Evolutionary conservation across 2,113 vertebrate genomes (phyloP).

Genomic region (Semnornis frantzii): DNA sequence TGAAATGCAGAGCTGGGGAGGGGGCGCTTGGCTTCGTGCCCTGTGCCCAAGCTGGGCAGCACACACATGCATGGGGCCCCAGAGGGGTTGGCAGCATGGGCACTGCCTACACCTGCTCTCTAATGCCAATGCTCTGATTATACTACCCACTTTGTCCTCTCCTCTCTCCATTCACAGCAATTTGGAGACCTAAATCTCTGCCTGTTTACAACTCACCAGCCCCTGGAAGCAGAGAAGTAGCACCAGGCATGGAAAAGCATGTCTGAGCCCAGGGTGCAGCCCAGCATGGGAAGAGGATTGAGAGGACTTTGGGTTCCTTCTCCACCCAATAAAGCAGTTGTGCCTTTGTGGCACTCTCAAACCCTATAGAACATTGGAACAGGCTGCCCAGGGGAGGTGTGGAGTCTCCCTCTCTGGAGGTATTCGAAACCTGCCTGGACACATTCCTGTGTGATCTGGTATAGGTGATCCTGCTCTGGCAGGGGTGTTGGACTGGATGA

Average conservation of each 20-base stretch:
- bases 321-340: background rate
- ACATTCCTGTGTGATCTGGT: no score
- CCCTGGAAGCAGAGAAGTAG: background rate
- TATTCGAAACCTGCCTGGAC: no score
- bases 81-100: background rate
- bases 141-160: background rate
- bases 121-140: background rate
- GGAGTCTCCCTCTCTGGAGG: no score
- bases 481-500: no score
- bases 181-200: background rate
- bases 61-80: background rate
- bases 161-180: background rate
- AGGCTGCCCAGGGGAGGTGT: no score
- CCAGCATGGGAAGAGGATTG: background rate
- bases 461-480: no score
- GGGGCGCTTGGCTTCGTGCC: background rate
- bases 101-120: rapidly evolving
- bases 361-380: background rate
- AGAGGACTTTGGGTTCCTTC: background rate
- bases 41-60: rapidly evolving
- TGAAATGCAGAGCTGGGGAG: background rate
- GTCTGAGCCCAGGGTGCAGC: background rate
- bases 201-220: background rate
- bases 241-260: background rate
- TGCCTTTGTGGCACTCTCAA: background rate